Conservation (phyloP, 2,797 vertebrate species). For the Pangasius mekongensis region DNA sequence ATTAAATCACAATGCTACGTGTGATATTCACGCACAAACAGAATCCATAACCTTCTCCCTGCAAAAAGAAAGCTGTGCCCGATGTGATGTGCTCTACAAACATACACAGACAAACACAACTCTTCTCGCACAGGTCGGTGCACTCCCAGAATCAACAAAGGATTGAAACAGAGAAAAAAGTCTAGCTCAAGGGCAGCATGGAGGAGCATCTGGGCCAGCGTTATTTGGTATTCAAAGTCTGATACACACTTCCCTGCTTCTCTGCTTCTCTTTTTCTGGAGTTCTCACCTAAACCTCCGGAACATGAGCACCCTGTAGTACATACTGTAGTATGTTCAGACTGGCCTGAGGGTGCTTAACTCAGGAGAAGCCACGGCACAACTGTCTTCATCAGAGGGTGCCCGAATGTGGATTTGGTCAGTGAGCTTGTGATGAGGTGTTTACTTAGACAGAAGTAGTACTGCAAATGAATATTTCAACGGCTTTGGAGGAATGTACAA, state of each 20-base stretch:
- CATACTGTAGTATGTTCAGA: constrained; percentile 67
- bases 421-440: constrained; percentile 57
- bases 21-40: background rate
- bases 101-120: background rate
- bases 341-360: constrained; percentile 58
- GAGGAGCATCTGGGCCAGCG: background rate
- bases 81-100: background rate
- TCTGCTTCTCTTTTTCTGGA: background rate
- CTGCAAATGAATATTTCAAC: constrained; percentile 67
- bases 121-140: constrained; percentile 16
- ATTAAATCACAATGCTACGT: background rate
- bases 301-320: constrained; percentile 42
- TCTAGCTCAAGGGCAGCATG: constrained; percentile 10
- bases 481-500: constrained; percentile 52
- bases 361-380: constrained; percentile 49
- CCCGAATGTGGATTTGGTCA: constrained; percentile 59
- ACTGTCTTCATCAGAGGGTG: constrained; percentile 43
- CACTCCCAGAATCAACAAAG: constrained; percentile 41
- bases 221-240: constrained; percentile 48
- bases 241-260: background rate
- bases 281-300: constrained; percentile 34
- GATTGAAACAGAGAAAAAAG: constrained; percentile 33
- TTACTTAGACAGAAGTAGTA: constrained; percentile 61
- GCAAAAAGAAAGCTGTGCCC: background rate
- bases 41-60: background rate